phyloP scores from a whole-genome alignment of 2,888 invertebrate species.

The Amphipoea oculea region DNA sequence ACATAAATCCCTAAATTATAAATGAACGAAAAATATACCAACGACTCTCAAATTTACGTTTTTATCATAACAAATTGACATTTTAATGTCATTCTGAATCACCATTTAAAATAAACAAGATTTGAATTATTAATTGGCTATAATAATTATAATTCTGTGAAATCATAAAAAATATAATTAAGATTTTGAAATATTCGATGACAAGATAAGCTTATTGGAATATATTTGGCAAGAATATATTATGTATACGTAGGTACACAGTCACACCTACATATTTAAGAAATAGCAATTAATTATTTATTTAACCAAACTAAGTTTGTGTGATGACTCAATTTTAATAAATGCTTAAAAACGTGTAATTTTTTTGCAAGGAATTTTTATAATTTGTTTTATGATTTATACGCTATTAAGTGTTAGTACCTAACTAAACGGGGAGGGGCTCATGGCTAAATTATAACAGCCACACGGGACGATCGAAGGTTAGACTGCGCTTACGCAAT shows the following conservation, averaged over 20 bases:
- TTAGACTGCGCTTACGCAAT: neutral
- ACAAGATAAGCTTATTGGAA: constrained; percentile 60
- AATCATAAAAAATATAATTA: constrained; percentile 59
- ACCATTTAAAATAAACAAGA: constrained; percentile 59
- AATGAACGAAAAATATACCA: constrained; percentile 41
- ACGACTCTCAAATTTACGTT: constrained; percentile 49
- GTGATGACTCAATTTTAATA: constrained; percentile 49
- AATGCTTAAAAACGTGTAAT: constrained; percentile 3
- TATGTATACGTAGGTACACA: constrained; percentile 15
- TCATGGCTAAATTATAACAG: neutral
- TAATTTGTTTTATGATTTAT: constrained; percentile 47
- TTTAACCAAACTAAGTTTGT: constrained; percentile 39
- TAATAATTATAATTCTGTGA: constrained; percentile 62
- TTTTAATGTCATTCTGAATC: constrained; percentile 65
- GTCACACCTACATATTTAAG: constrained; percentile 30
- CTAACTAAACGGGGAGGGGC: neutral
- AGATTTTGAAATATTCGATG: constrained; percentile 61
- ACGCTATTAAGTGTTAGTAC: constrained; percentile 2
- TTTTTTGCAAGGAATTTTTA: constrained; percentile 27
- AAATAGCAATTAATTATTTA: constrained; percentile 57
- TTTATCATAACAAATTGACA: constrained; percentile 63
- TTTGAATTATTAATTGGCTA: constrained; percentile 66
- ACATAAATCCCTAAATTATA: constrained; percentile 52
- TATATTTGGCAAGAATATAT: constrained; percentile 56
- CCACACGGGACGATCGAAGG: neutral